Base-by-base conservation (phyloP, 2,888 invertebrate species). In the Pasiphila rectangulata region DNA sequence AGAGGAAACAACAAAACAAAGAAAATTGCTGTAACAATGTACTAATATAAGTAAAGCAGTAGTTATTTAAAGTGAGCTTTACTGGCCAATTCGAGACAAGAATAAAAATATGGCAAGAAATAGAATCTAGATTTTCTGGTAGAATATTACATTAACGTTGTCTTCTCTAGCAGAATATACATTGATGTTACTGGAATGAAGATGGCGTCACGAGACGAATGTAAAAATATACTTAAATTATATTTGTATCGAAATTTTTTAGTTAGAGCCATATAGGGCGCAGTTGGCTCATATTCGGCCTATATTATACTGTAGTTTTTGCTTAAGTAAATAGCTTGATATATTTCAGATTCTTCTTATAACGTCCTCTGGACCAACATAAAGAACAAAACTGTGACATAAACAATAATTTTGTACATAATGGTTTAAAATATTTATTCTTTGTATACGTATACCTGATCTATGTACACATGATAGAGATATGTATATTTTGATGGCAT, bases 391-490 rank as follows among this genome's bases (percentile, higher is more conserved):
- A 73, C 86, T 87, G 87, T 88, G 88, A 88, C 88, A 69, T 67
- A 68, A 72, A 88, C 87, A 86, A 87, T 86, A 88, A 89, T 76
- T 79, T 83, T 84, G 83, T 83, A 84, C 54, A 82, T 81, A 80
- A 47, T 55, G 12, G 46, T 51, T 56, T 46, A 47, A 53, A 60
- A 64, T 61, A 60, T 64, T 61, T 61, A 66, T 60, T 65, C 65
- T 49, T 57, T 51, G 56, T 63, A 56, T 60, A 60, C 62, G 9
- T 69, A 69, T 72, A 70, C 69, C 71, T 72, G 66, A 70, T 64
- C 58, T 64, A 69, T 70, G 66, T 72, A 72, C 70, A 76, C 67
- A 56, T 21, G 30, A 39, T 52, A 51, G 43, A 48, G 48, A 30
- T 51, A 44, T 32, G 41, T 45, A 51, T 59, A 56, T 54, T 54